Base-by-base conservation (phyloP, 2,113 vertebrate species). In the Nesoenas mayeri region DNA sequence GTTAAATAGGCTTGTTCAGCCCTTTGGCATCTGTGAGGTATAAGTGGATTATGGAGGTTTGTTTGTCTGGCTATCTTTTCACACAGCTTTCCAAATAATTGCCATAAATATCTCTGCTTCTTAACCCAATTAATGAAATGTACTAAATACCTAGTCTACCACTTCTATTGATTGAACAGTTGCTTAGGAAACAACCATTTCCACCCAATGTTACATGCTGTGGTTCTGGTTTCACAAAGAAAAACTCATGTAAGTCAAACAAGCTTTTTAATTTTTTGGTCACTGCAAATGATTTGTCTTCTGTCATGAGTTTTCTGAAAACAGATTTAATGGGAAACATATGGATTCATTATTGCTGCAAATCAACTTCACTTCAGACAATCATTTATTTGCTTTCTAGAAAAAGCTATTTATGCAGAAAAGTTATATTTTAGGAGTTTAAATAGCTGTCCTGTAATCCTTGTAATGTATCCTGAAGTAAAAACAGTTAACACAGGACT, bases 31-130 rank as follows among this genome's bases (percentile, higher is more conserved):
- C 93, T 96, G 78, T 88, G 94, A 96, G 70, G 48, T 40, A 2
- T 96, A 97, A 97, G 87, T 97, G 84, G 96, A 97, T 98, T 97
- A 97, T 6, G 53, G 89, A 81, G 65, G 67, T 93, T 96, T 94
- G 93, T 97, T 97, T 98, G 78, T 89, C 93, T 97, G 81, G 54
- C 91, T 97, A 88, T 96, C 93, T 97, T 97, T 98, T 96, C 80
- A 95, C 69, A 91, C 81, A 97, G 78, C 66, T 92, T 92, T 88
- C 92, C 79, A 91, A 96, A 88, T 94, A 97, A 97, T 96, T 97
- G 86, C 84, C 79, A 95, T 93, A 95, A 95, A 93, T 89, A 91
- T 85, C 20, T 12, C 19, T 89, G 73, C 70, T 96, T 93, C 94
- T 94, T 94, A 94, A 88, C 70, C 60, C 80, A 96, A 92, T 97